Percentiles rank a stretch among this genome's conserved stretches.
phyloP scores from a whole-genome alignment of 1,140 invertebrate species.

The Mizuhopecten yessoensis region DNA sequence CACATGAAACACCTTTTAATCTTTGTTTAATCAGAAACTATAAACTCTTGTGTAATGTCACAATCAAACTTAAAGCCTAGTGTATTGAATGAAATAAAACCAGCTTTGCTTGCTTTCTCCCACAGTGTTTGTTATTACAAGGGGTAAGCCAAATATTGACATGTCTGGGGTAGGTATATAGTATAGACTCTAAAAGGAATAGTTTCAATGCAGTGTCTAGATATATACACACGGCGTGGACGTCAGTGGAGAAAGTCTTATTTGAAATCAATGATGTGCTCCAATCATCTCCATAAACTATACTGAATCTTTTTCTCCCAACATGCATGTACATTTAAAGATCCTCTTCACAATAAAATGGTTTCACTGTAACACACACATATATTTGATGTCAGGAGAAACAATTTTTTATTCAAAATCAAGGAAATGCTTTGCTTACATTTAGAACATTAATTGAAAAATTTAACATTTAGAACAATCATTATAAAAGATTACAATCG shows the following conservation, averaged over 20 bases:
- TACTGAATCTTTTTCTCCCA: background rate
- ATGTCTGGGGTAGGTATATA: background rate
- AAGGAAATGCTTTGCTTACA: too few species aligned
- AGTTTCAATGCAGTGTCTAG: background rate
- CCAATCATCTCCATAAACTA: background rate
- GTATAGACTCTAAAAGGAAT: background rate
- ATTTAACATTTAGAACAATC: too few species aligned
- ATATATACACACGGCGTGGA: background rate
- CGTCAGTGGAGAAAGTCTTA: background rate
- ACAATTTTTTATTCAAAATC: too few species aligned
- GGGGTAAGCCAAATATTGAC: background rate
- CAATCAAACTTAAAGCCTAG: background rate
- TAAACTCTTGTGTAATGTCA: background rate
- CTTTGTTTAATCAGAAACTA: constrained; percentile 34
- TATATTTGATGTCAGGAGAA: background rate
- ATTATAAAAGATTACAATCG: too few species aligned
- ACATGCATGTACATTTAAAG: too few species aligned
- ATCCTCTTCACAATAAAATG: too few species aligned
- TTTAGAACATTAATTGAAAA: too few species aligned
- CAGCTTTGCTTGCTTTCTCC: background rate
- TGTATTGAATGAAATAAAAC: background rate
- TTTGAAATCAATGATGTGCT: too few species aligned
- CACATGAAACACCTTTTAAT: constrained; percentile 22
- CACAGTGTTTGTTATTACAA: background rate
- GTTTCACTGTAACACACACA: too few species aligned